phyloP scores from a whole-genome alignment of 2,113 vertebrate genomes.

The Cricetomys ansorgei region DNA sequence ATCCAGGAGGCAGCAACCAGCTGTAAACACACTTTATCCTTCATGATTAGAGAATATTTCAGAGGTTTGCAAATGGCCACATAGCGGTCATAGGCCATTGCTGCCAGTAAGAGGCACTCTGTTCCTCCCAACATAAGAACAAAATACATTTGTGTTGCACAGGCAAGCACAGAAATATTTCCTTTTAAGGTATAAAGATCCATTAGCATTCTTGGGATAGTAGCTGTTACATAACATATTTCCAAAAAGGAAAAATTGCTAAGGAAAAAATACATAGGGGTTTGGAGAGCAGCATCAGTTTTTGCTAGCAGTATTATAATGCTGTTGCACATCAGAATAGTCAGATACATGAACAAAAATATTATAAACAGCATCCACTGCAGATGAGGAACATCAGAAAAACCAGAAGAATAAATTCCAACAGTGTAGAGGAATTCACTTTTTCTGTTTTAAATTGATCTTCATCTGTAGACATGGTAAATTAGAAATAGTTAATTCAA shows the following conservation, averaged over 20 bases:
- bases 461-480: slow-evolving; percentile 18
- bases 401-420: slow-evolving; percentile 70
- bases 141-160: slow-evolving; percentile 68
- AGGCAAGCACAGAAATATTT: slow-evolving; percentile 59
- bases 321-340: slow-evolving; percentile 51
- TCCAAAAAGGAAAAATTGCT: not conserved
- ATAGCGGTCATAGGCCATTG: slow-evolving; percentile 64
- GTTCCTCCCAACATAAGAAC: slow-evolving; percentile 49
- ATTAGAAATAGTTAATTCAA: not conserved
- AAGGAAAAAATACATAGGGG: slow-evolving; percentile 71
- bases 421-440: not conserved
- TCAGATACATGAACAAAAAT: slow-evolving; percentile 68
- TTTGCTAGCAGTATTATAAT: slow-evolving; percentile 53
- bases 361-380: slow-evolving; percentile 42
- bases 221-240: slow-evolving; percentile 72
- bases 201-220: slow-evolving; percentile 60
- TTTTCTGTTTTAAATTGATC: not conserved
- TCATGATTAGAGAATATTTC: slow-evolving; percentile 55
- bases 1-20: slow-evolving; percentile 59
- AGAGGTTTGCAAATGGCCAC: slow-evolving; percentile 68
- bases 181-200: slow-evolving; percentile 48
- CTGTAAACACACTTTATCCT: slow-evolving; percentile 5
- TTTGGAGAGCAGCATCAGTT: slow-evolving; percentile 52
- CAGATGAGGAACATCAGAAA: slow-evolving; percentile 44
- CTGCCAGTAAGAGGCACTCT: slow-evolving; percentile 63